A percentile compares a stretch with the other conserved stretches of the same genome.
Conservation (phyloP, 2,797 vertebrate genomes). For the Neosalanx taihuensis region DNA sequence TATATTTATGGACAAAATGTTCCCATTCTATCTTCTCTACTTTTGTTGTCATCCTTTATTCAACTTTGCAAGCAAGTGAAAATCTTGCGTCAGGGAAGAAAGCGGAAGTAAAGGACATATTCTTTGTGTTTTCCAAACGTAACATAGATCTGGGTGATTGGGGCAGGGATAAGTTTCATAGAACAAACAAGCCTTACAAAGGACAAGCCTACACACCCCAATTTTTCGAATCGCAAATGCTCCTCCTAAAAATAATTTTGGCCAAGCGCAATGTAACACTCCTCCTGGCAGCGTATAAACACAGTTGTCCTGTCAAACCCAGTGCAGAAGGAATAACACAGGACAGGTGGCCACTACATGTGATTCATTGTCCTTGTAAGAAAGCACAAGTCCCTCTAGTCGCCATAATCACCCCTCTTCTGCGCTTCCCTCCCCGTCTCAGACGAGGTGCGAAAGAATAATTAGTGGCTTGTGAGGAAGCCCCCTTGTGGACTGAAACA, state of each 20-base stretch:
- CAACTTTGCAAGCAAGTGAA: too few relatives aligned
- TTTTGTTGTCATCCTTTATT: too few relatives aligned
- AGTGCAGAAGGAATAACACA: slow-evolving; percentile 66
- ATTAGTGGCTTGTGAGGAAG: slow-evolving; percentile 67
- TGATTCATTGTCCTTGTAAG: slow-evolving; percentile 72
- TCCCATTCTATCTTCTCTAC: too few relatives aligned
- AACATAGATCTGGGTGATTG: too few relatives aligned
- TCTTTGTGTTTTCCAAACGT: too few relatives aligned
- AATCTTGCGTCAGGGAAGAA: too few relatives aligned
- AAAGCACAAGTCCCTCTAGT: slow-evolving; percentile 63
- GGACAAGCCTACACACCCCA: background rate
- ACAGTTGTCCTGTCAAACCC: slow-evolving; percentile 59
- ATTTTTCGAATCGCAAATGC: slow-evolving; percentile 21
- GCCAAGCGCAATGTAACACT: slow-evolving; percentile 40
- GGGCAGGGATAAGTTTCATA: too few relatives aligned
- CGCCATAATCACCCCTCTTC: slow-evolving; percentile 46
- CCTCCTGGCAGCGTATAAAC: slow-evolving; percentile 63
- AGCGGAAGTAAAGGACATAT: too few relatives aligned
- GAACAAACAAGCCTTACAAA: too few relatives aligned
- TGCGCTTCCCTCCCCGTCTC: slow-evolving; percentile 56
- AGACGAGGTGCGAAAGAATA: slow-evolving; percentile 76
- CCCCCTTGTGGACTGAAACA: slow-evolving; percentile 50
- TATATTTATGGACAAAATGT: too few relatives aligned
- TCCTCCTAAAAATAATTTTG: slow-evolving; percentile 58
- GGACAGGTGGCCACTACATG: slow-evolving; percentile 68